These are phyloP conservation scores for Linnaemya vulpina DNA, from an alignment of 2,888 invertebrate species.

Conservation along the genomic window DNA sequence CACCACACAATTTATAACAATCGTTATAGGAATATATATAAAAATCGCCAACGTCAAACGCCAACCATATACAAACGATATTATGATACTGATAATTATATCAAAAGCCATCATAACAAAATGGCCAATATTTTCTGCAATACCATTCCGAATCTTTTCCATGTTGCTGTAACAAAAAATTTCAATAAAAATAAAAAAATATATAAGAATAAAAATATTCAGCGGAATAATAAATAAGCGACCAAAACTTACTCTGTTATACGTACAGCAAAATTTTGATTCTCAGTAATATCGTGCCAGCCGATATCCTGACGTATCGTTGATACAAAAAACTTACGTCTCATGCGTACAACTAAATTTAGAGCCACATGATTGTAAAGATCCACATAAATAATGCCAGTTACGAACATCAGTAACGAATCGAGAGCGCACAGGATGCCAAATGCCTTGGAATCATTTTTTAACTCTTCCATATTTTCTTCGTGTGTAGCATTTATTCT, in stretches of 20 bases:
- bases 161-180: conserved; percentile 85
- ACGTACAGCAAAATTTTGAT: conserved; percentile 89
- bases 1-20: conserved; percentile 89
- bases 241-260: conserved; percentile 88
- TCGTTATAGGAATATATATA: conserved; percentile 90
- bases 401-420: conserved; percentile 86
- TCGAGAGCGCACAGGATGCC: conserved; percentile 85
- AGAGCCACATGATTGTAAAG: conserved; percentile 87
- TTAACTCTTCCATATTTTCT: conserved; percentile 85
- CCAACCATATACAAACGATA: conserved; percentile 93
- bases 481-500: conserved; percentile 84
- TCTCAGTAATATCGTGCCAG: conserved; percentile 89
- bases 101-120: conserved; percentile 85
- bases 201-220: background rate
- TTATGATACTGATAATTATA: conserved; percentile 85
- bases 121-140: conserved; percentile 92
- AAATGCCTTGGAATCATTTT: conserved; percentile 87
- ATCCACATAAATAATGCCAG: conserved; percentile 87
- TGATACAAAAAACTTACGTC: conserved; percentile 86
- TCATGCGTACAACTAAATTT: conserved; percentile 86
- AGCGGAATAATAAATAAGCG: background rate
- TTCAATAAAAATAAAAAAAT: conserved; percentile 21
- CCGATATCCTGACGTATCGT: conserved; percentile 89
- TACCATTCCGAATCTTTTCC: conserved; percentile 91
- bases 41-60: conserved; percentile 92